phyloP scores from a whole-genome alignment of 2,113 vertebrate genomes.

The Hyla sarda region DNA sequence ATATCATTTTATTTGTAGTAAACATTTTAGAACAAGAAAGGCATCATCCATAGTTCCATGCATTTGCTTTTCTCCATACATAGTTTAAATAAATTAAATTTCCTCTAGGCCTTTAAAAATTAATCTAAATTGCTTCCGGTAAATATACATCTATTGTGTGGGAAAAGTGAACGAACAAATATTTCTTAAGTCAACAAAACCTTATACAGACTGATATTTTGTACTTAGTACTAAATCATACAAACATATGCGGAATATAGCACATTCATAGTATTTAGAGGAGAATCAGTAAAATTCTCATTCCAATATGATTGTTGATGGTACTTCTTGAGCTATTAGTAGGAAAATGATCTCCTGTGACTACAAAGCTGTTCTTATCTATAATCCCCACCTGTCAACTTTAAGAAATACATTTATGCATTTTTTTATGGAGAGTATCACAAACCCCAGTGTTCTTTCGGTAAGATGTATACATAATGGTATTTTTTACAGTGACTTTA shows the following conservation, averaged over 20 bases:
- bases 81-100: conserved; percentile 41
- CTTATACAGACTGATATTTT: not conserved
- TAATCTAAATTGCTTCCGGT: conserved; percentile 49
- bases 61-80: conserved; percentile 1
- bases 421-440: conserved; percentile 30
- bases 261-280: conserved; percentile 19
- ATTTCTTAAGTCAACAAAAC: not conserved
- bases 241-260: not conserved
- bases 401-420: conserved; percentile 1
- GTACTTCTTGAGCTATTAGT: not conserved
- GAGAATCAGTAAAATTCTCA: not conserved
- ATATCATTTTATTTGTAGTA: not conserved
- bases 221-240: not conserved
- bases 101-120: conserved; percentile 47
- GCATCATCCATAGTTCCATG: conserved; percentile 28
- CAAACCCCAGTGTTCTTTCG: not conserved
- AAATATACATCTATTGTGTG: conserved; percentile 39
- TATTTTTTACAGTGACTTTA: not conserved
- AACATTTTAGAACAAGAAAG: conserved; percentile 19
- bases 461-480: not conserved
- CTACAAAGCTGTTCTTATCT: conserved; percentile 43
- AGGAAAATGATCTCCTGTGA: not conserved
- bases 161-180: conserved; percentile 9
- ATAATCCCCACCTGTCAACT: conserved; percentile 22
- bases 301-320: not conserved